These are phyloP conservation scores for Vultur gryphus DNA, from an alignment of 2,797 vertebrate species.

Conservation along the genomic window DNA sequence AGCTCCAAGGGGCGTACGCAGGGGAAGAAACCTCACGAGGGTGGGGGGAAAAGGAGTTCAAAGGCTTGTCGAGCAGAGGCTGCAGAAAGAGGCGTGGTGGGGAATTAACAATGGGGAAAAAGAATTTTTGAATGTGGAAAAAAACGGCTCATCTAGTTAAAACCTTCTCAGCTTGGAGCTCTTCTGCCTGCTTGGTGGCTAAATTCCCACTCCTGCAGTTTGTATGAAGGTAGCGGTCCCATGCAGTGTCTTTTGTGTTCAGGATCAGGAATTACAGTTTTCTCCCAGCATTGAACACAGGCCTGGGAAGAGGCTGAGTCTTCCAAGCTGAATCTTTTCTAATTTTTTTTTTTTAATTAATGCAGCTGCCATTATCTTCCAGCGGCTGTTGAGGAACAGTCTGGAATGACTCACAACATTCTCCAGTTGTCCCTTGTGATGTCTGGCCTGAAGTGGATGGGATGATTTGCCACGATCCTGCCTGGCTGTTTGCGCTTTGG, in stretches of 20 bases:
- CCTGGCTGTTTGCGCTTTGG: background rate
- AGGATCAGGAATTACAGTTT: background rate
- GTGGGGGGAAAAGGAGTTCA: background rate
- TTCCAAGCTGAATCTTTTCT: background rate
- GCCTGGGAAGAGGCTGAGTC: background rate
- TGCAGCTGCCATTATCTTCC: background rate
- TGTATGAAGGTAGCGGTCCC: background rate
- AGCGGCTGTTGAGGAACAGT: background rate
- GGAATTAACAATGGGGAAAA: background rate
- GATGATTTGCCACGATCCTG: background rate
- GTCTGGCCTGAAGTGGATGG: background rate
- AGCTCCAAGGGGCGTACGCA: accelerated
- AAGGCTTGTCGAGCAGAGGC: background rate
- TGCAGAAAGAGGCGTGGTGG: background rate
- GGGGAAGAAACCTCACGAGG: accelerated
- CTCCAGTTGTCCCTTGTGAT: background rate
- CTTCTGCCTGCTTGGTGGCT: background rate
- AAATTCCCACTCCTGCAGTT: background rate
- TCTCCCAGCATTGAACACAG: background rate
- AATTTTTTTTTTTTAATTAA: background rate
- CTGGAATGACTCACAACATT: background rate
- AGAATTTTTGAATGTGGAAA: background rate
- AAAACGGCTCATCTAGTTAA: background rate
- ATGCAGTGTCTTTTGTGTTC: background rate
- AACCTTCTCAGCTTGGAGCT: background rate